These are phyloP conservation scores for Clytia hemisphaerica DNA, from an alignment of 30 jellyfish, hydroid and myxozoan species.

Conservation along the genomic window DNA sequence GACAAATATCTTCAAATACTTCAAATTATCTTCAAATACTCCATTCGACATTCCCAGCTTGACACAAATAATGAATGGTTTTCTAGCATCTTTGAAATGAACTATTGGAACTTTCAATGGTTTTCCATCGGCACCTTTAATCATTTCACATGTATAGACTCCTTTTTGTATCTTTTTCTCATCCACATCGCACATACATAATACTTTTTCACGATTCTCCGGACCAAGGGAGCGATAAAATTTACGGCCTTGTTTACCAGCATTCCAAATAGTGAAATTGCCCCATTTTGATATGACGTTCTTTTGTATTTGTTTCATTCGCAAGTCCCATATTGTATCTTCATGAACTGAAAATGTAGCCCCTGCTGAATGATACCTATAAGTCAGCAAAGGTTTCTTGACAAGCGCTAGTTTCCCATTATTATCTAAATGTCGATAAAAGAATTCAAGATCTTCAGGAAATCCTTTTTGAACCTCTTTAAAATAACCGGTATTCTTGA, in stretches of 20 bases:
- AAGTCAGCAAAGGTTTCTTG: constrained; percentile 44
- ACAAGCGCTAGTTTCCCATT: constrained; percentile 57
- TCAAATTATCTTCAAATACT: constrained; percentile 60
- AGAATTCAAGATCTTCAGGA: constrained; percentile 85
- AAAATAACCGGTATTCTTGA: constrained; percentile 54
- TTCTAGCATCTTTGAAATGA: constrained; percentile 55
- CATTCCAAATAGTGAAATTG: constrained; percentile 84
- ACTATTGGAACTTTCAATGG: constrained; percentile 52
- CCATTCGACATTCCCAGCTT: constrained; percentile 67
- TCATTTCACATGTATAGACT: constrained; percentile 72
- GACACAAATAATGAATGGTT: constrained; percentile 72
- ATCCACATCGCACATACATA: constrained; percentile 89
- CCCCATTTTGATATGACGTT: constrained; percentile 50
- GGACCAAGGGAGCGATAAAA: constrained; percentile 47
- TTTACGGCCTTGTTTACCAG: constrained; percentile 92
- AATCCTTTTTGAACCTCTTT: constrained; percentile 67
- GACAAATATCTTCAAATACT: constrained; percentile 53
- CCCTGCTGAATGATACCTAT: constrained; percentile 70
- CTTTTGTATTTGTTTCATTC: constrained; percentile 42
- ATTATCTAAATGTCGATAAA: constrained; percentile 59
- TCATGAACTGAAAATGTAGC: constrained; percentile 84
- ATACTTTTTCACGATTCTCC: constrained; percentile 46
- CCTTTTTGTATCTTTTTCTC: constrained; percentile 81
- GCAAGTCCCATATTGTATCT: constrained; percentile 70
- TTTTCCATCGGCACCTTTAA: constrained; percentile 41